A percentile compares a stretch with the other conserved stretches of the same genome.
These are phyloP conservation scores for Bombus waltoni DNA, from an alignment of 1,140 invertebrate genomes.

Conservation along the genomic window DNA sequence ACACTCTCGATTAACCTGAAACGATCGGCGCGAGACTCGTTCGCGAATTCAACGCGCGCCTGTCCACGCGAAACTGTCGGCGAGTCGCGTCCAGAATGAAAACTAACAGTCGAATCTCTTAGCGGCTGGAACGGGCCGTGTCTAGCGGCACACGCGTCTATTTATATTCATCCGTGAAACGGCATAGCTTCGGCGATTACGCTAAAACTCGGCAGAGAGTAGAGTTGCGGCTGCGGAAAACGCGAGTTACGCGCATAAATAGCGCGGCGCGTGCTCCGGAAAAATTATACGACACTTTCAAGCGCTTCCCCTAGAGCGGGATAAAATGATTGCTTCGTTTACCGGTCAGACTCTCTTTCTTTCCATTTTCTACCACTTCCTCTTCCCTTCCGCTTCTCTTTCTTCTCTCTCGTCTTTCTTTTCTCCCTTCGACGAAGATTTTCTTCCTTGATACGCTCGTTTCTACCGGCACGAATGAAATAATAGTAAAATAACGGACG, in stretches of 20 bases:
- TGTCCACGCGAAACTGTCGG: slow-evolving; percentile 22
- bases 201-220: background rate
- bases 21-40: background rate
- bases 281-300: slow-evolving; percentile 30
- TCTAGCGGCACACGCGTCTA: background rate
- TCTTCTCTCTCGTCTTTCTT: background rate
- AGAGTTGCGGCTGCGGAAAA: background rate
- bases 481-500: slow-evolving; percentile 11
- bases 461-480: background rate
- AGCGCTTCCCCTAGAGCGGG: slow-evolving; percentile 16
- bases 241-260: slow-evolving; percentile 33
- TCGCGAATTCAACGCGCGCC: slow-evolving; percentile 20
- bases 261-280: slow-evolving; percentile 42
- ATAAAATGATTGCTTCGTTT: slow-evolving; percentile 37
- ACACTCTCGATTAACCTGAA: background rate
- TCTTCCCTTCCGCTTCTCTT: background rate
- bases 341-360: background rate
- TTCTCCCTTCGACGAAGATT: background rate
- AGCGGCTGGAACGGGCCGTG: background rate
- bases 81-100: slow-evolving; percentile 16
- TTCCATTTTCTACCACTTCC: background rate
- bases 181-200: background rate
- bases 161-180: slow-evolving; percentile 21
- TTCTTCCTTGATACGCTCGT: background rate
- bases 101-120: background rate